phyloP scores from a whole-genome alignment of 2,888 invertebrate species.

The Hydriomena furcata region DNA sequence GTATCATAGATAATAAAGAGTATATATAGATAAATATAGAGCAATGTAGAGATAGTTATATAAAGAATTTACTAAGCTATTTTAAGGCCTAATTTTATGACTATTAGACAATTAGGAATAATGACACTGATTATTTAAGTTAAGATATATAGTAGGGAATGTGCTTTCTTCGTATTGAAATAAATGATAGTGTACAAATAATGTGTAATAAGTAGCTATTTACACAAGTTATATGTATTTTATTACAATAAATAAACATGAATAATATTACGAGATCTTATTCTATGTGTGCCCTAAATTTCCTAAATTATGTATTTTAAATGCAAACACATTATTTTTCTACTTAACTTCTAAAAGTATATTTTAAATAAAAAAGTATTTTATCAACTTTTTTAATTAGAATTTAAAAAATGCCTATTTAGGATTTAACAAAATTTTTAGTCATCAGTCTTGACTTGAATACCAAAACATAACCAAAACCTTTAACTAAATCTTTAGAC shows the following conservation, averaged over 20 bases:
- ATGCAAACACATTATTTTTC: neutral
- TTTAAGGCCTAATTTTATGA: too few relatives aligned
- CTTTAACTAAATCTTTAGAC: too few relatives aligned
- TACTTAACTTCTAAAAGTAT: neutral
- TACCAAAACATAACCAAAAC: neutral
- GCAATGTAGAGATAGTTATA: neutral
- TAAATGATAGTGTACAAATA: slow-evolving; percentile 3
- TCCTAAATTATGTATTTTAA: slow-evolving; percentile 3
- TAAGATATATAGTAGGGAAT: too few relatives aligned
- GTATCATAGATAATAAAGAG: too few relatives aligned
- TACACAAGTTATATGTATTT: slow-evolving; percentile 8
- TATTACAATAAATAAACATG: slow-evolving; percentile 38
- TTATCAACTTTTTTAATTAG: too few relatives aligned
- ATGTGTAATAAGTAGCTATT: slow-evolving; percentile 1
- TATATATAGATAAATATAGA: too few relatives aligned
- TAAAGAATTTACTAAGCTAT: neutral
- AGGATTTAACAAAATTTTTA: too few relatives aligned
- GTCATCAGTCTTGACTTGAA: slow-evolving; percentile 6
- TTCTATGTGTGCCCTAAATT: slow-evolving; percentile 28
- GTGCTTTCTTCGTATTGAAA: too few relatives aligned
- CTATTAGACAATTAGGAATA: too few relatives aligned
- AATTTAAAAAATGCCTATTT: too few relatives aligned
- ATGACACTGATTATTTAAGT: too few relatives aligned
- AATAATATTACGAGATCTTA: slow-evolving; percentile 44
- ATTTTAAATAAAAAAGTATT: too few relatives aligned